Evolutionary conservation across 2,888 invertebrate species (phyloP), one percentile per base, ranked within the genome.

Genomic region (Eledone cirrhosa): DNA sequence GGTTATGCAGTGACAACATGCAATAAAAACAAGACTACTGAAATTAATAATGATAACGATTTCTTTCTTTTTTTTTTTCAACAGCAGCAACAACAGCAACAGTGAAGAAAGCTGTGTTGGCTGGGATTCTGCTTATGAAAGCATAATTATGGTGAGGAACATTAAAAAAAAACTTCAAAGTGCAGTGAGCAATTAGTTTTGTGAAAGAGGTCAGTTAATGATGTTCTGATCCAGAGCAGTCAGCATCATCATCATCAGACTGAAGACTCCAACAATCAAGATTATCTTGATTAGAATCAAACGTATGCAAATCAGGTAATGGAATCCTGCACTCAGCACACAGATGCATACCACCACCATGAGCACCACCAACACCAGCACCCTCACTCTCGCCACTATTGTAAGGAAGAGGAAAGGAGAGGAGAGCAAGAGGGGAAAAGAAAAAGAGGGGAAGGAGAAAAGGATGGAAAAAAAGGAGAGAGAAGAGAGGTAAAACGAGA

Each of bases 151-250:
- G 48, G 24, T 24, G 47, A 24, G n/a, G 47, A 24, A 47, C 48
- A 76, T 76, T 48, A 48, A 41, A 48, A 19, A 14, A 74, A 24
- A 47, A 16, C 76, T 76, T 76, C 76, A 76, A 76, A 76, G 76
- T 13, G 7, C 24, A 13, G 76, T 76, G 7, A 22, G 76, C 48
- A 76, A 76, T 76, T 76, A 76, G 76, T 48, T 76, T 76, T 76
- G 48, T 27, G 19, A 76, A 76, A 27, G 76, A 48, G 76, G 76
- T 76, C 48, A 48, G 48, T 29, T 76, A 76, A 76, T 76, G 48
- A 48, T 47, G 33, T 29, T 41, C 33, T 48, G n/a, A 63, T 27
- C 41, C 72, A 11, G 72, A 31, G 31, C 41, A n/a, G n/a, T n/a
- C n/a, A n/a, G n/a, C n/a, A n/a, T n/a, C n/a, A n/a, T n/a, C n/a